A percentile compares a stretch with the other conserved stretches of the same genome.
Evolutionary conservation across 2,888 invertebrate genomes (phyloP).

Genomic region (Caenorhabditis macrosperma): DNA sequence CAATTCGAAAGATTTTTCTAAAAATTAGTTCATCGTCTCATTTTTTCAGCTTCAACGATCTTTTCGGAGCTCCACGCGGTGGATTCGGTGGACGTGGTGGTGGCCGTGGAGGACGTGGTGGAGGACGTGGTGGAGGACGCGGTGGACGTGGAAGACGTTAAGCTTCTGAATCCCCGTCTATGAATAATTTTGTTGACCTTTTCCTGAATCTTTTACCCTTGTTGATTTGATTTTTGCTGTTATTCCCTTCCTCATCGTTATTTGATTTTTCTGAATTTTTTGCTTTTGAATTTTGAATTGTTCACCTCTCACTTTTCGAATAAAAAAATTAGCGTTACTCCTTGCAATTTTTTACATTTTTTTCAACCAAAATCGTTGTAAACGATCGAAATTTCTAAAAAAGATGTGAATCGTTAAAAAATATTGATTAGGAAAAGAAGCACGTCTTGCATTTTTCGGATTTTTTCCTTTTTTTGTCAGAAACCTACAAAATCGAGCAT

Average conservation of each 20-base stretch:
- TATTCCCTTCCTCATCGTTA: too few relatives aligned
- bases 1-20: not conserved
- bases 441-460: too few relatives aligned
- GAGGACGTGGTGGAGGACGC: constrained; percentile 47
- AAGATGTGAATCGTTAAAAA: too few relatives aligned
- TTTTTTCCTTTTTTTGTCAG: not conserved
- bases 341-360: too few relatives aligned
- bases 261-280: not conserved
- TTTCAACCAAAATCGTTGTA: too few relatives aligned
- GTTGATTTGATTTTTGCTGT: constrained; percentile 18
- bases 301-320: too few relatives aligned
- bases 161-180: not conserved
- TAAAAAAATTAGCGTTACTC: constrained; percentile 1
- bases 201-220: not conserved
- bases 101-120: constrained; percentile 40
- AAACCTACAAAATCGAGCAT: too few relatives aligned
- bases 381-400: too few relatives aligned
- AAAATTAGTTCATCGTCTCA: too few relatives aligned
- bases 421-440: too few relatives aligned
- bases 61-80: constrained; percentile 52
- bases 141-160: constrained; percentile 48
- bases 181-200: constrained; percentile 7
- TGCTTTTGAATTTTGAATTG: constrained; percentile 1
- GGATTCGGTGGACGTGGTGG: constrained; percentile 54
- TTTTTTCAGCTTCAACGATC: constrained; percentile 80